Conservation (phyloP, 1,140 invertebrate species). For the Xylocopa sonorina region DNA sequence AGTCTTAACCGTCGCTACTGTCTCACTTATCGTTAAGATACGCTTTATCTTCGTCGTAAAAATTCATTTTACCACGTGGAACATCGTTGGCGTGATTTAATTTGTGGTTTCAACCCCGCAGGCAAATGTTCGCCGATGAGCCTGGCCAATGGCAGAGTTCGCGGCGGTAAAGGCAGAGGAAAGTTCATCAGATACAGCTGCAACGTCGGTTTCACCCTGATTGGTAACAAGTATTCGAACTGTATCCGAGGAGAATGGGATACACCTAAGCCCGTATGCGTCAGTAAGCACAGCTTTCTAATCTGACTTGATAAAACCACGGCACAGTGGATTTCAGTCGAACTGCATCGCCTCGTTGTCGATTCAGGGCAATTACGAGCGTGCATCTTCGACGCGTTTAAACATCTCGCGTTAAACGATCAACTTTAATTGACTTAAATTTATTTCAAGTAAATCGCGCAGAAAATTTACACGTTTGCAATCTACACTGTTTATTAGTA, state of each 20-base stretch:
- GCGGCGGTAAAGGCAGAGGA: conserved; percentile 71
- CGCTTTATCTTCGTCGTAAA: background rate
- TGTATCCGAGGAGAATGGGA: conserved; percentile 85
- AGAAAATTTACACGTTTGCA: too few relatives aligned
- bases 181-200: conserved; percentile 84
- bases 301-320: conserved; percentile 28
- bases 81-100: background rate
- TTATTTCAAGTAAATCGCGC: too few relatives aligned
- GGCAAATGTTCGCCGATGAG: conserved; percentile 68
- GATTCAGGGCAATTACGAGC: background rate
- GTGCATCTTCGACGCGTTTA: too few relatives aligned
- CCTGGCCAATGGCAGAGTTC: conserved; percentile 74
- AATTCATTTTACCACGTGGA: background rate
- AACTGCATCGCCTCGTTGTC: conserved; percentile 22
- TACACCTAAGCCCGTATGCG: conserved; percentile 84
- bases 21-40: too few relatives aligned
- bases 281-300: conserved; percentile 82
- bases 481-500: too few relatives aligned
- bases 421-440: too few relatives aligned
- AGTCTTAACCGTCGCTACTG: too few relatives aligned
- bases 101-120: conserved; percentile 34
- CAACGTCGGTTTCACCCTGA: conserved; percentile 81
- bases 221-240: conserved; percentile 85
- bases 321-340: conserved; percentile 27
- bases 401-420: too few relatives aligned